Base-by-base conservation (phyloP, 2,888 invertebrate genomes). In the Cremastinae sp. region DNA sequence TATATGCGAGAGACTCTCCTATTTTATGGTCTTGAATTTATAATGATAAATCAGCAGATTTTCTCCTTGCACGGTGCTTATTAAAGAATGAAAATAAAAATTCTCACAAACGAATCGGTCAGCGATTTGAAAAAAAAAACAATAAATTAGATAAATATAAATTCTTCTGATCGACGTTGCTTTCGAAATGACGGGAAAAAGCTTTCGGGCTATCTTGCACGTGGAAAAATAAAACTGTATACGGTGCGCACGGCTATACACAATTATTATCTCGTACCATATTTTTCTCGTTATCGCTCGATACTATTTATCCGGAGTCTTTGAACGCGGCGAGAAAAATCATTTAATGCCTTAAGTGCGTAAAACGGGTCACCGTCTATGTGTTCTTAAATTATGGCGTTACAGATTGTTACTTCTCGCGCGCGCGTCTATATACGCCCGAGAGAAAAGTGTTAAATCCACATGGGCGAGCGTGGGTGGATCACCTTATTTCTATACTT, bases 401-500 rank as follows among this genome's bases (percentile, higher is more conserved):
- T 61, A 61, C 45, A 16, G 61, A 61, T 61, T 61, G 14, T 36
- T 69, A n/a, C 41, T 43, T 22, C 62, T 74, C 81, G 82, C 74
- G 78, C 78, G 81, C 82, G 81, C 80, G 82, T 82, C n/a, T n/a
- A n/a, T n/a, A n/a, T n/a, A n/a, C n/a, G n/a, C n/a, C n/a, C n/a
- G n/a, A n/a, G n/a, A 22, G 75, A 83, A 38, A 49, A 56, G 54
- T 49, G 43, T 74, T 3, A 18, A 58, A 18, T 22, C 71, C 78
- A 79, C 79, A 79, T 79, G 80, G 82, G 79, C 78, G 82, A 78
- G 82, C 81, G 79, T 80, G 79, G 83, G 82, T 80, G 80, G 75
- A 74, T 71, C 38, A 43, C 41, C n/a, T n/a, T n/a, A 9, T 9
- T 9, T 9, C 9, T 41, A 9, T 41, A 2, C 9, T 1, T n/a